These are phyloP conservation scores for Riptortus pedestris DNA, from an alignment of 1,140 invertebrate species.

Conservation along the genomic window DNA sequence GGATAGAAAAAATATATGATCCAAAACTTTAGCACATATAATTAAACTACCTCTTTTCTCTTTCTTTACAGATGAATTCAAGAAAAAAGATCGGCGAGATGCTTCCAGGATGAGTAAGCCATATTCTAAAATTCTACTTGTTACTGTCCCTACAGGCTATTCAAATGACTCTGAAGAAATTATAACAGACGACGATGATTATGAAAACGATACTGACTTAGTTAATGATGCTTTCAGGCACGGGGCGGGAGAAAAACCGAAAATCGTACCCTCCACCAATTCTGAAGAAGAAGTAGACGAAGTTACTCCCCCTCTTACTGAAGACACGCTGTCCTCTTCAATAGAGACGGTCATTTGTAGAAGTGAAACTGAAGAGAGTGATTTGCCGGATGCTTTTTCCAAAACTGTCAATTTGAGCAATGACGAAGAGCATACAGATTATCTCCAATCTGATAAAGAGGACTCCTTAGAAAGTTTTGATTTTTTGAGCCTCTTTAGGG, in stretches of 20 bases:
- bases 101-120: neutral
- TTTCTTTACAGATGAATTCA: neutral
- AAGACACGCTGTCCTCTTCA: neutral
- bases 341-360: neutral
- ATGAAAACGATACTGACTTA: neutral
- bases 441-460: neutral
- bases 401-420: slow-evolving; percentile 8
- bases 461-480: neutral
- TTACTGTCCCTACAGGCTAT: slow-evolving; percentile 20
- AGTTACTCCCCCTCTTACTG: neutral
- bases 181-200: slow-evolving; percentile 12
- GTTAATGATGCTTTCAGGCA: slow-evolving; percentile 2
- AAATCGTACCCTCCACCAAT: slow-evolving; percentile 1
- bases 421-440: slow-evolving; percentile 4
- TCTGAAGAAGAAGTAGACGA: slow-evolving; percentile 1
- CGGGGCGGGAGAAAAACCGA: neutral
- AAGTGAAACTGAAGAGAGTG: slow-evolving; percentile 9
- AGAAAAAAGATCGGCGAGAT: neutral
- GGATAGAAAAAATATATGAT: no score
- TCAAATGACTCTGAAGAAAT: slow-evolving; percentile 14
- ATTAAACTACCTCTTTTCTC: neutral
- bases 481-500: neutral
- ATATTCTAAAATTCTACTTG: slow-evolving; percentile 20
- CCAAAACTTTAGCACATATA: neutral
- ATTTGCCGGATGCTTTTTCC: neutral